Percentiles rank a stretch among this genome's conserved stretches.
Conservation (phyloP, 2,113 vertebrate genomes). For the Podarcis muralis region DNA sequence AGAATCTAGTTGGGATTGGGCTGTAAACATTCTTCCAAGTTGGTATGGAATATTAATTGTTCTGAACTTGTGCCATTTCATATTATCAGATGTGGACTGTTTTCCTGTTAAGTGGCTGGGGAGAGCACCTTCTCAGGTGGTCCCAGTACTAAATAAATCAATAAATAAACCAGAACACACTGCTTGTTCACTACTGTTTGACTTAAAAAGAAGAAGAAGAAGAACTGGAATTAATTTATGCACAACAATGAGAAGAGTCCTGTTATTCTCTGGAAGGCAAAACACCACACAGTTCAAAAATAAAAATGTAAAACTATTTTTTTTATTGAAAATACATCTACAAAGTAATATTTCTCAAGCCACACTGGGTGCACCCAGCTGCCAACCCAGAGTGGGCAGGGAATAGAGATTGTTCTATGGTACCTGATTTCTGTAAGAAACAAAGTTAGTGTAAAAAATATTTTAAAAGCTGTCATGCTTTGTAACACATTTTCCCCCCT, state of each 20-base stretch:
- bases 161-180: conserved; percentile 42
- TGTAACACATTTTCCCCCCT: conserved; percentile 59
- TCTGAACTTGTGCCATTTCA: not conserved
- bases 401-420: conserved; percentile 66
- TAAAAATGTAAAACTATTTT: conserved; percentile 80
- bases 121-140: not conserved
- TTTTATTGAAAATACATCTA: conserved; percentile 87
- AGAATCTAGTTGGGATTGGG: not conserved
- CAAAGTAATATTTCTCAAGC: conserved; percentile 77
- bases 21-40: not conserved
- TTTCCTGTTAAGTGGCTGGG: not conserved
- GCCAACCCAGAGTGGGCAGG: conserved; percentile 62
- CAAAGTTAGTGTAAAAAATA: conserved; percentile 75
- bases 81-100: not conserved
- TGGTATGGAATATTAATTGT: not conserved
- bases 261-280: not conserved
- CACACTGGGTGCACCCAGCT: conserved; percentile 59
- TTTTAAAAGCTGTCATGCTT: conserved; percentile 60
- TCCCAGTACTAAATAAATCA: conserved; percentile 2
- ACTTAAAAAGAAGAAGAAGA: not conserved
- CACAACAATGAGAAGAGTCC: not conserved
- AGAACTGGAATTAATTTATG: not conserved
- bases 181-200: not conserved
- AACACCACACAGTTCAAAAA: conserved; percentile 32
- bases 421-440: conserved; percentile 75